phyloP scores from a whole-genome alignment of 2,888 invertebrate genomes.

The Apodemia zela region DNA sequence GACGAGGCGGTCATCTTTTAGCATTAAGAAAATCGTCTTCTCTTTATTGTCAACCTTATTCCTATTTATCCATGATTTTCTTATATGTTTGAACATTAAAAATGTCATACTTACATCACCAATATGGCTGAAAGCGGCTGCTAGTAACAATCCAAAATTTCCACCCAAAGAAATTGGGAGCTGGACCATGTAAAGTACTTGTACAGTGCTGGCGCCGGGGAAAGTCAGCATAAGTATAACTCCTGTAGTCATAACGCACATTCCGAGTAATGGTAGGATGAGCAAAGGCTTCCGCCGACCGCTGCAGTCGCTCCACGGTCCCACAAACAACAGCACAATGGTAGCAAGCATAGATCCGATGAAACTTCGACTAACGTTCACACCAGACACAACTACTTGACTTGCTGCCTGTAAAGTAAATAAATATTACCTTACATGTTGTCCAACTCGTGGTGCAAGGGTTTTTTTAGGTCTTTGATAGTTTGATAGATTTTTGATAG shows the following conservation, averaged over 20 bases:
- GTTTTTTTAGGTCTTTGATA: too few species aligned
- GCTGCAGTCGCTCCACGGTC: slow-evolving; percentile 83
- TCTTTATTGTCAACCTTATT: too few species aligned
- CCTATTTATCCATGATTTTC: too few species aligned
- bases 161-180: slow-evolving; percentile 86
- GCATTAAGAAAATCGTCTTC: too few species aligned
- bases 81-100: background rate
- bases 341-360: slow-evolving; percentile 81
- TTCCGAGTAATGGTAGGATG: slow-evolving; percentile 76
- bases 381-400: slow-evolving; percentile 83
- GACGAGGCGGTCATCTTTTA: too few species aligned
- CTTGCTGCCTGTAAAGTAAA: slow-evolving; percentile 53
- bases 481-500: too few species aligned
- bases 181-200: slow-evolving; percentile 67
- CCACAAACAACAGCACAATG: slow-evolving; percentile 77
- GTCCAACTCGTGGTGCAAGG: too few species aligned
- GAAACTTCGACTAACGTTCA: slow-evolving; percentile 82
- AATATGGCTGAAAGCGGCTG: slow-evolving; percentile 88
- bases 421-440: background rate
- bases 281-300: slow-evolving; percentile 80
- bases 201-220: slow-evolving; percentile 62
- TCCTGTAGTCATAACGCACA: slow-evolving; percentile 69
- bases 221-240: slow-evolving; percentile 65
- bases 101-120: slow-evolving; percentile 83
- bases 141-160: slow-evolving; percentile 85